These are phyloP conservation scores for Drosophila pullipes DNA, from an alignment of 2,888 invertebrate genomes.

Conservation along the genomic window DNA sequence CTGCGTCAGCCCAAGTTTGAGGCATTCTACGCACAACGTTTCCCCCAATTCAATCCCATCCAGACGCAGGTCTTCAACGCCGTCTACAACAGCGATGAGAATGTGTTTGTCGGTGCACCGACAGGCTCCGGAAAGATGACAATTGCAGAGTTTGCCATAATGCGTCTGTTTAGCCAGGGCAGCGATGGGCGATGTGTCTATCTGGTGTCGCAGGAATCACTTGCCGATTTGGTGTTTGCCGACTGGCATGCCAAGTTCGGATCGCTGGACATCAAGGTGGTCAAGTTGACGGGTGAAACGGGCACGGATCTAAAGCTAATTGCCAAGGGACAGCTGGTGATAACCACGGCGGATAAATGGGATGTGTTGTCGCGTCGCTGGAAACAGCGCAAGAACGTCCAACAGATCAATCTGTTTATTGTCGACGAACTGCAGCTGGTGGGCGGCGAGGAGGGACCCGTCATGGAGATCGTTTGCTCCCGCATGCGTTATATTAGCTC, in stretches of 20 bases:
- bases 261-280: conserved; percentile 91
- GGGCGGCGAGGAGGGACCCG: conserved; percentile 96
- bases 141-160: conserved; percentile 97
- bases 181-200: conserved; percentile 95
- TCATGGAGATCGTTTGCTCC: conserved; percentile 96
- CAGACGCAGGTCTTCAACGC: conserved; percentile 99
- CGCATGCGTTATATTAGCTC: conserved; percentile 98
- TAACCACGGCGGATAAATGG: conserved; percentile 99
- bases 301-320: conserved; percentile 97
- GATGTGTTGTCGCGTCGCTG: conserved; percentile 98
- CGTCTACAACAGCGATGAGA: conserved; percentile 99
- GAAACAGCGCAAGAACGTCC: conserved; percentile 99
- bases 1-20: conserved; percentile 95
- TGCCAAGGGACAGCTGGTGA: conserved; percentile 97
- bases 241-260: conserved; percentile 97
- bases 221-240: conserved; percentile 94
- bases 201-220: conserved; percentile 95
- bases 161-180: conserved; percentile 92
- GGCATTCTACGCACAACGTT: conserved; percentile 92
- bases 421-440: conserved; percentile 97
- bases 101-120: conserved; percentile 97
- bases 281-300: conserved; percentile 97
- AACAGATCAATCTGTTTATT: conserved; percentile 97
- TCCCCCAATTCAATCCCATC: conserved; percentile 98
- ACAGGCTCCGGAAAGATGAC: conserved; percentile 97